Base-by-base conservation (phyloP, 1,140 invertebrate genomes). In the Drosophila orosa region DNA sequence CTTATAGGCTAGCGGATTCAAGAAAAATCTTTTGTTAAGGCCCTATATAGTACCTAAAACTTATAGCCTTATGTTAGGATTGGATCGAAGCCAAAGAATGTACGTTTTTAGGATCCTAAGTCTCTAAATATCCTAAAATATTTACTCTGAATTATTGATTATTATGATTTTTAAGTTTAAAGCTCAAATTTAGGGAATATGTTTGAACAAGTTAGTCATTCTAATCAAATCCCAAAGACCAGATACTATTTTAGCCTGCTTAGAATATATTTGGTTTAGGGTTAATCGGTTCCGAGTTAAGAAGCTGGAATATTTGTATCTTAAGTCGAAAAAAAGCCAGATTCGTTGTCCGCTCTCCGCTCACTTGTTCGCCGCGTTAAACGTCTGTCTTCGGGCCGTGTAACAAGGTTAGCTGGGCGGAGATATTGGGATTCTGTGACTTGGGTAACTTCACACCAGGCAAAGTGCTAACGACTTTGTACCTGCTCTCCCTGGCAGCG, bases 401-500 rank as follows among this genome's bases (percentile, higher is more conserved):
- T 66, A 68, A 68, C 65, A 68, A 68, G 65, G 65, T 42, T 63
- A 45, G 25, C 63, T 50, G 29, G n/a, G 13, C n/a, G 27, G 27
- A 12, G 22, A 45, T 31, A 31, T 44, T 45, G 35, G 45, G 61
- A 45, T 22, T 52, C 25, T 39, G 39, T 73, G 69, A 61, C 82
- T 79, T 73, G 71, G 63, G 65, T 48, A 78, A 68, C 68, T 87
- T 87, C 83, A 87, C 83, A 87, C 75, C 76, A 77, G 22, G 56
- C 66, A 61, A 89, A 80, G 84, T 89, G 77, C 80, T 84, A 89
- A 89, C 73, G 66, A 89, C 63, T 89, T 89, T 69, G 73, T 89
- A 89, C 84, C 84, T 89, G 84, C 77, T 71, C 68, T 61, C 44
- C 45, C 48, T 50, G n/a, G n/a, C n/a, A n/a, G 22, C 8, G 2